phyloP scores from a whole-genome alignment of 2,888 invertebrate genomes.

The Ctena decussata region DNA sequence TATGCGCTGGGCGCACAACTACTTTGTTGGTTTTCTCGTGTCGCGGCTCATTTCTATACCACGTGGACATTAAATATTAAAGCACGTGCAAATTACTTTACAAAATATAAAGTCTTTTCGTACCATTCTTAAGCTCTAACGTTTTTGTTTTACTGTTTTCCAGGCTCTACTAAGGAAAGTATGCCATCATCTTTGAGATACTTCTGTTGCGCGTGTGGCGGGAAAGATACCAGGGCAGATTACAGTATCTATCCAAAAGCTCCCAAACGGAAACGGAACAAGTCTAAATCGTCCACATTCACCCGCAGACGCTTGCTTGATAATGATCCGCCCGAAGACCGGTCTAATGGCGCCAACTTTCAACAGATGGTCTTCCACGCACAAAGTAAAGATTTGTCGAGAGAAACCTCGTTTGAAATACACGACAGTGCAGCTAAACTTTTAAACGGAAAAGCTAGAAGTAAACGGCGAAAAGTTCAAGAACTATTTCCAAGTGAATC shows the following conservation, averaged over 20 bases:
- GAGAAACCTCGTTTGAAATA: not conserved
- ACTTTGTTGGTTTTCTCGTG: too few species aligned
- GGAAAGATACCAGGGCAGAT: not conserved
- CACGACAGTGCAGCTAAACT: slow-evolving; percentile 11
- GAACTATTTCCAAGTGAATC: slow-evolving; percentile 14
- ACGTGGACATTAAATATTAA: too few species aligned
- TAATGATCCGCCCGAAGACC: slow-evolving; percentile 30
- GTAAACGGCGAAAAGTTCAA: slow-evolving; percentile 15
- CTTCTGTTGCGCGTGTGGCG: slow-evolving; percentile 39
- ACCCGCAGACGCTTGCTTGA: slow-evolving; percentile 48
- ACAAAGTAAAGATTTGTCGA: not conserved
- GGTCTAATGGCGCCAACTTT: not conserved
- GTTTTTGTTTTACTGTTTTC: not conserved
- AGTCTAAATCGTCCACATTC: slow-evolving; percentile 45
- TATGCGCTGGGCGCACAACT: too few species aligned
- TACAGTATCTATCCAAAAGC: not conserved
- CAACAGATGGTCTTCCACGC: slow-evolving; percentile 9
- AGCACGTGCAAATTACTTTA: too few species aligned
- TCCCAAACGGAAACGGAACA: not conserved
- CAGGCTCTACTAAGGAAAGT: not conserved
- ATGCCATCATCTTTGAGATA: slow-evolving; percentile 43
- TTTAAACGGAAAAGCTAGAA: not conserved
- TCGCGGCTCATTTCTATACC: too few species aligned
- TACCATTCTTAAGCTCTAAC: too few species aligned
- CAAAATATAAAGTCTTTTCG: too few species aligned